phyloP scores from a whole-genome alignment of 2,888 invertebrate genomes.

The Pimpla rufipes region DNA sequence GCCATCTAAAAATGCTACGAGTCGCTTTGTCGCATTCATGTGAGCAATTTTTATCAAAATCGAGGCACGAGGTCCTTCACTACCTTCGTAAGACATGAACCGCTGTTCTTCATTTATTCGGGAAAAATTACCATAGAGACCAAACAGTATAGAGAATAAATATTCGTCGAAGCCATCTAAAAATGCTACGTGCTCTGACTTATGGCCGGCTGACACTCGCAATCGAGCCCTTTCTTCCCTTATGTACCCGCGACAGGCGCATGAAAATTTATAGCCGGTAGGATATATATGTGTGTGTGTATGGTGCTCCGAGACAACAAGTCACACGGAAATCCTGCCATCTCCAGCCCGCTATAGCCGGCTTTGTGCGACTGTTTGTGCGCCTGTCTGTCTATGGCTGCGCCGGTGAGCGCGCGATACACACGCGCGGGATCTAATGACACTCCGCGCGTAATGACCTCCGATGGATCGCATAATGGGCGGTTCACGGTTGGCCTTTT shows the following conservation, averaged over 20 bases:
- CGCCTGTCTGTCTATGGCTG: neutral
- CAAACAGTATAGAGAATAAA: too few species aligned
- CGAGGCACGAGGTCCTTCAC: too few species aligned
- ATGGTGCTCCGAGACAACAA: neutral
- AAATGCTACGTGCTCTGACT: too few species aligned
- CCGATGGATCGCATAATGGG: slow-evolving; percentile 68
- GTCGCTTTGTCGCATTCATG: too few species aligned
- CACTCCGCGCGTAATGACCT: slow-evolving; percentile 67
- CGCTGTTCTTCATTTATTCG: too few species aligned
- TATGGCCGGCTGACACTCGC: slow-evolving; percentile 4
- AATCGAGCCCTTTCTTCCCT: slow-evolving; percentile 33
- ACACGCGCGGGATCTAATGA: slow-evolving; percentile 58
- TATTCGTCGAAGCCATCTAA: too few species aligned
- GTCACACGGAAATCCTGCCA: slow-evolving; percentile 61
- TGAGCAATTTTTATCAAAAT: too few species aligned
- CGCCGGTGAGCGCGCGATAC: neutral
- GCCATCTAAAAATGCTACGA: too few species aligned
- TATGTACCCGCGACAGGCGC: slow-evolving; percentile 1
- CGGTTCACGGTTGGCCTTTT: slow-evolving; percentile 61
- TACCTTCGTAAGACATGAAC: too few species aligned
- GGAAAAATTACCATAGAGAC: too few species aligned
- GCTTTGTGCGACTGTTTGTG: neutral
- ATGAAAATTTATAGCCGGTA: slow-evolving; percentile 49
- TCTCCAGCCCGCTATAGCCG: neutral
- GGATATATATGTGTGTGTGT: too few species aligned